Percentiles rank a stretch among this genome's conserved stretches.
These are phyloP conservation scores for Cephus runcator DNA, from an alignment of 2,888 invertebrate species.

Conservation along the genomic window DNA sequence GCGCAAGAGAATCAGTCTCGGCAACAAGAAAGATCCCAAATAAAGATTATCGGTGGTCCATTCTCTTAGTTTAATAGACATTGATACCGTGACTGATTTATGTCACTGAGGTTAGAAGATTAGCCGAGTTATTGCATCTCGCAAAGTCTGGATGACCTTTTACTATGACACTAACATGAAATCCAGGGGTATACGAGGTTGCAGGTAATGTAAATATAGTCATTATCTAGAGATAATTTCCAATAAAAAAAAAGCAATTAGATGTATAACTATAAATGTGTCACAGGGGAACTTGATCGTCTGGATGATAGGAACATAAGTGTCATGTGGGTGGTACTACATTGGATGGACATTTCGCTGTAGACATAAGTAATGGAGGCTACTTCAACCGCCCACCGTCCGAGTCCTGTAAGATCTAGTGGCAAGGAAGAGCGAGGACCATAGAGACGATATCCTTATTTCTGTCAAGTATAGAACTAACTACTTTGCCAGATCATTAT, in stretches of 20 bases:
- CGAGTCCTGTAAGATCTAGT: not conserved
- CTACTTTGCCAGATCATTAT: slow-evolving; percentile 7
- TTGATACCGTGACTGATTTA: slow-evolving; percentile 16
- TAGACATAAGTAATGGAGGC: not conserved
- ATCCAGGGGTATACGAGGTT: not conserved
- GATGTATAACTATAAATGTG: not conserved
- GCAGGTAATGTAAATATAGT: not conserved
- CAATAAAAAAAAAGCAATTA: not conserved
- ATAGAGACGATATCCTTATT: not conserved
- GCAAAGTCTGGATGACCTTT: not conserved
- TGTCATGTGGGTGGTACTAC: not conserved
- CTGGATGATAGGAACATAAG: not conserved
- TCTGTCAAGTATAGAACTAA: slow-evolving; percentile 8
- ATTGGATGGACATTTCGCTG: not conserved
- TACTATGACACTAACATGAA: not conserved
- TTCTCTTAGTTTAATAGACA: slow-evolving; percentile 23
- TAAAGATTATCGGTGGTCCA: slow-evolving; percentile 26
- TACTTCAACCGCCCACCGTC: slow-evolving; percentile 8
- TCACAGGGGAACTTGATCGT: not conserved
- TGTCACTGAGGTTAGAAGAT: not conserved
- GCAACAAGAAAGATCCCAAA: slow-evolving; percentile 11
- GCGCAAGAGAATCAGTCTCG: slow-evolving; percentile 13
- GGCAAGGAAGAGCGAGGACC: not conserved
- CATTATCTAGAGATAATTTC: not conserved
- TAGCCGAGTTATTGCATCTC: not conserved